Conservation (phyloP, 2,113 vertebrate species). For the Centrocercus urophasianus region DNA sequence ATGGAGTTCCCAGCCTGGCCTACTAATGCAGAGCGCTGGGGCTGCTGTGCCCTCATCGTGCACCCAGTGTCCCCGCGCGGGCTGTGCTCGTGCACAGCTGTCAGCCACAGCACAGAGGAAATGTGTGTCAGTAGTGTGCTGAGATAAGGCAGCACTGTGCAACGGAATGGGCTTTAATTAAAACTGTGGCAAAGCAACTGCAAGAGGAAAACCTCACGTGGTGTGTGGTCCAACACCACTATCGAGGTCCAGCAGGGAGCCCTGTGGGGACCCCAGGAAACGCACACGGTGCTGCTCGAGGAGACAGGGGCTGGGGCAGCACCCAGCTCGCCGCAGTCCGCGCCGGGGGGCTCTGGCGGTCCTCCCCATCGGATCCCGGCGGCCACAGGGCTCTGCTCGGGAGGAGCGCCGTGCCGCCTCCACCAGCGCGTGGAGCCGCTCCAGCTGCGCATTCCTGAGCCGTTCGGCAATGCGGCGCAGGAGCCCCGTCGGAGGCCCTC, state of each 20-base stretch:
- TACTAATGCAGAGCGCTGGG: background rate
- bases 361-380: background rate
- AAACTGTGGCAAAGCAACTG: slow-evolving; percentile 48
- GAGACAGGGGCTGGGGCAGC: too few relatives aligned
- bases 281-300: background rate
- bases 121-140: fast-evolving
- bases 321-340: background rate
- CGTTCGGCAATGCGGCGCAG: slow-evolving; percentile 68
- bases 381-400: background rate
- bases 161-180: slow-evolving; percentile 45
- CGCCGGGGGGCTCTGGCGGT: background rate
- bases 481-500: background rate
- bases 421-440: slow-evolving; percentile 64
- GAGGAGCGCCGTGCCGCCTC: slow-evolving; percentile 26
- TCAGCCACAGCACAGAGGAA: background rate
- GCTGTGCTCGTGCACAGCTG: background rate
- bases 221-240: background rate
- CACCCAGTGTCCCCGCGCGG: background rate
- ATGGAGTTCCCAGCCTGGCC: background rate
- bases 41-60: background rate
- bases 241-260: background rate
- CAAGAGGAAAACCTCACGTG: slow-evolving; percentile 53
- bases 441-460: slow-evolving; percentile 79
- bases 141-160: background rate
- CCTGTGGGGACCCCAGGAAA: background rate